Evolutionary conservation across 1,140 invertebrate genomes (phyloP), one percentile per base, ranked within the genome.

Genomic region (Pachyrhynchus sulphureomaculatus): DNA sequence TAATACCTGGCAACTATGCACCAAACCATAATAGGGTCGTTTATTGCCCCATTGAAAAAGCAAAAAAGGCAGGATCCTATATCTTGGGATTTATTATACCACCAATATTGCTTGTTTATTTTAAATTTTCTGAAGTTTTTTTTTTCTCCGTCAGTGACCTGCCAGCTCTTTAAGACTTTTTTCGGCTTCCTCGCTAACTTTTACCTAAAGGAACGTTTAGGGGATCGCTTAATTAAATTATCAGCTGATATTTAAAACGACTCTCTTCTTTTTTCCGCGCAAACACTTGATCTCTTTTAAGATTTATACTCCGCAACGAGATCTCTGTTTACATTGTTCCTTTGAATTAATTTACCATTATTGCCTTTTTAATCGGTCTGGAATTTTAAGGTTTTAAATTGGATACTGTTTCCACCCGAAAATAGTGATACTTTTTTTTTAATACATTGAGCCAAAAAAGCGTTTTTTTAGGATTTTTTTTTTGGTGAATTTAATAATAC

Each of bases 201-300:
- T 48, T 48, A 48, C 65, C 62, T 65, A 68, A 66, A 69, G 62
- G 61, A 65, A 62, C 68, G 67, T 68, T 67, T 66, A 66, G 64
- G 70, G 69, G 59, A 66, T 63, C 68, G 63, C 71, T 71, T 73
- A 73, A 73, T 73, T 73, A 73, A 73, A 73, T 73, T 71, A 72
- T 72, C 71, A 70, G 69, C 69, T 70, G 71, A 72, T 72, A 72
- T 72, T 72, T 71, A 71, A 72, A 72, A 68, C 69, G 65, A 68
- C 63, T 68, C 64, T 58, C 47, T 62, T 55, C 63, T 55, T 65
- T 64, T 67, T 59, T 60, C 60, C 64, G 60, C 68, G 69, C 66
- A 72, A 72, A 72, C 65, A 71, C 67, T 71, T 66, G 68, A 72
- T 70, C 66, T 66, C 59, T 32, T 48, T 63, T 34, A 58, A 58